phyloP scores from a whole-genome alignment of 2,113 vertebrate genomes.

The Dolichallabes microphthalmus region DNA sequence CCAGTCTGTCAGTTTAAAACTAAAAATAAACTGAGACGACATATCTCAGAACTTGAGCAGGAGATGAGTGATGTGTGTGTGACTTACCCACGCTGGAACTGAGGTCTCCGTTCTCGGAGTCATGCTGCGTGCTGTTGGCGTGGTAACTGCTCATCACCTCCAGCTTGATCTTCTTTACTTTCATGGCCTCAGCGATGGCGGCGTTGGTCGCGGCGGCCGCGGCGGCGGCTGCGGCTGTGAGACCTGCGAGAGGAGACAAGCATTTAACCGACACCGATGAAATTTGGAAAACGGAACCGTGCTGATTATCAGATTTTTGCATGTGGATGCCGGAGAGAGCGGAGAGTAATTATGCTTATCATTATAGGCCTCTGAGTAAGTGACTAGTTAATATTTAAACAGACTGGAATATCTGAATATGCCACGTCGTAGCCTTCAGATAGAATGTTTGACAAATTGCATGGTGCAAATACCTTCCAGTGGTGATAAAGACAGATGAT shows the following conservation, averaged over 20 bases:
- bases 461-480: neutral
- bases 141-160: constrained; percentile 99
- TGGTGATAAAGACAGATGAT: constrained; percentile 25
- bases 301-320: neutral
- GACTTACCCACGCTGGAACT: constrained; percentile 93
- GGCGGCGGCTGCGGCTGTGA: constrained; percentile 91
- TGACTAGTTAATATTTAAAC: constrained; percentile 34
- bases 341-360: constrained; percentile 17
- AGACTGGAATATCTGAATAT: neutral
- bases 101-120: constrained; percentile 95
- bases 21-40: neutral
- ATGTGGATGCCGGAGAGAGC: neutral
- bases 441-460: constrained; percentile 21
- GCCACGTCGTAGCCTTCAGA: neutral
- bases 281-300: neutral
- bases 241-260: constrained; percentile 71
- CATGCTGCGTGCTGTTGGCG: constrained; percentile 90
- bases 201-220: constrained; percentile 95
- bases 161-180: constrained; percentile 99
- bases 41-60: neutral
- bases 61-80: constrained; percentile 17
- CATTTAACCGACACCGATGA: neutral
- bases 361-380: neutral
- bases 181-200: constrained; percentile 99
- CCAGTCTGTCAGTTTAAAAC: neutral